These are phyloP conservation scores for Fregetta grallaria DNA, from an alignment of 2,113 vertebrate species.

Conservation along the genomic window DNA sequence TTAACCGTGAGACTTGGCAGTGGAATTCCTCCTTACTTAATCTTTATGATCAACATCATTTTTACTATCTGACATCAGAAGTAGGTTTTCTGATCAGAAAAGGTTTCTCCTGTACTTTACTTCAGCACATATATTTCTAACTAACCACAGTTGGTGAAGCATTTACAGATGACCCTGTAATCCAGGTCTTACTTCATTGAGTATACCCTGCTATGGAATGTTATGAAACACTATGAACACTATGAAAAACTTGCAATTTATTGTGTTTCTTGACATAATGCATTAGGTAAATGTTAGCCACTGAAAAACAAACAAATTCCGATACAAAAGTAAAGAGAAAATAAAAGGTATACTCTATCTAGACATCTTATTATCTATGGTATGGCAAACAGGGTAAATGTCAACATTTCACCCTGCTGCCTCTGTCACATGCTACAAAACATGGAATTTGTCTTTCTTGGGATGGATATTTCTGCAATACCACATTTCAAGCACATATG, in stretches of 20 bases:
- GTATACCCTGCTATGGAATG: not conserved
- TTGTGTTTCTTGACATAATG: not conserved
- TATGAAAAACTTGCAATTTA: not conserved
- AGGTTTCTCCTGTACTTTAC: not conserved
- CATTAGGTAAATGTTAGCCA: not conserved
- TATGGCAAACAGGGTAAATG: not conserved
- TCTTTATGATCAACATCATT: not conserved
- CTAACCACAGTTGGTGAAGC: not conserved
- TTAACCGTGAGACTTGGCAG: not conserved
- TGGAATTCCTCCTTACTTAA: not conserved
- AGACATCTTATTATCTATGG: not conserved
- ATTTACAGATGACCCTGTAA: not conserved
- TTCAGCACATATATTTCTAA: not conserved
- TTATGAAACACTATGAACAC: not conserved
- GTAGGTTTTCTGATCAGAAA: not conserved
- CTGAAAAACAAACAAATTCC: not conserved
- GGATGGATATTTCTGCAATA: not conserved
- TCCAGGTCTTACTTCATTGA: not conserved
- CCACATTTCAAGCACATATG: not conserved
- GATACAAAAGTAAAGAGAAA: not conserved
- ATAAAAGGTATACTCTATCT: not conserved
- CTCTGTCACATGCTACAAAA: not conserved
- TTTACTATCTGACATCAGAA: not conserved
- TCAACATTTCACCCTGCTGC: not conserved
- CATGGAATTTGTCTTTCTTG: not conserved